Evolutionary conservation across 2,797 vertebrate genomes (phyloP), one percentile per base, ranked within the genome.

Genomic region (Vipera ursinii): DNA sequence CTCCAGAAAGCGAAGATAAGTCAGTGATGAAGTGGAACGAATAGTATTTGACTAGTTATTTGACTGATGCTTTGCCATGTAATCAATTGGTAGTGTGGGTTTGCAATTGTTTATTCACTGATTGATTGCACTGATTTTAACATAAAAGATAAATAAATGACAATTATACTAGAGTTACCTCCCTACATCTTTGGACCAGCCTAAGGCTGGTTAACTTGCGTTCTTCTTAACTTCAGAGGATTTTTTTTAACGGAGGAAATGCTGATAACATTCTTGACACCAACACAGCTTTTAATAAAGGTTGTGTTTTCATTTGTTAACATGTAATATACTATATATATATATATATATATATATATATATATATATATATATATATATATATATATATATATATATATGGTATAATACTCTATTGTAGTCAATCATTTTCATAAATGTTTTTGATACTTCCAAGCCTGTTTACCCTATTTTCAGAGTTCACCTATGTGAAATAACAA

Each of bases 401-500:
- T 94, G 93, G 94, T 96, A 95, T 95, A 94, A 90, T 95, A 94
- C 88, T 95, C 94, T 94, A 93, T 90, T 93, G 88, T 95, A 95
- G 94, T 96, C 93, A 93, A 88, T 93, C 93, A 96, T 96, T 95
- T 95, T n/a, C 94, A 87, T 97, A 97, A 96, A 97, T 95, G 90
- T 95, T 95, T 96, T 96, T 65, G 69, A 86, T 95, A 92, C 93
- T 91, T 95, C 95, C 94, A 96, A 95, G 95, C 93, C 96, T 96
- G 96, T 97, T 97, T 97, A 97, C 95, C 92, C 92, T 93, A 94
- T 96, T 96, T 95, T 95, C 95, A 90, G 94, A 94, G 92, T 93
- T 96, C 94, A 93, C 95, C 93, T 96, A 97, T 97, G 97, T 97
- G 97, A 97, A 97, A 97, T 96, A 96, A 97, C 97, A 97, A 96